phyloP scores from a whole-genome alignment of 2,888 invertebrate species.

The Melieria picta region DNA sequence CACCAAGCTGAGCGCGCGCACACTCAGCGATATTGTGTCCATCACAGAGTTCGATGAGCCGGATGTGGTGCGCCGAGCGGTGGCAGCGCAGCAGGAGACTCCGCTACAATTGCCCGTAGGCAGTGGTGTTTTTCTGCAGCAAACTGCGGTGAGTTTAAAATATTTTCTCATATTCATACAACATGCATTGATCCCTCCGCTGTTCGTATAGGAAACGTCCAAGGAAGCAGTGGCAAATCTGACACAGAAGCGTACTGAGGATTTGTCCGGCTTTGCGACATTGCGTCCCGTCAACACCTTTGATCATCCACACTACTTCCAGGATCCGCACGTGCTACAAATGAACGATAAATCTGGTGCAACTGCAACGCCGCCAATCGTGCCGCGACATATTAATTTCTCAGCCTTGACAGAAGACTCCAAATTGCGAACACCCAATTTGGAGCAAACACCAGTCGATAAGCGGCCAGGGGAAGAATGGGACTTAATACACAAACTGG shows the following conservation, averaged over 20 bases:
- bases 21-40: constrained; percentile 77
- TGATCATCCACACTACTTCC: constrained; percentile 64
- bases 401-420: constrained; percentile 66
- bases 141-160: constrained; percentile 56
- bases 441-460: constrained; percentile 51
- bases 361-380: constrained; percentile 52
- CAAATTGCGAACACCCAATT: constrained; percentile 51
- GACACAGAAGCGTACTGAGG: constrained; percentile 59
- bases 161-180: not conserved
- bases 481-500: constrained; percentile 50
- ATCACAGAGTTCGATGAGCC: constrained; percentile 79
- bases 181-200: not conserved
- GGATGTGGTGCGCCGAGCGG: constrained; percentile 70
- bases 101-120: constrained; percentile 53
- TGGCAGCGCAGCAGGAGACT: constrained; percentile 50
- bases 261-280: constrained; percentile 54
- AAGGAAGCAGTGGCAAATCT: constrained; percentile 60
- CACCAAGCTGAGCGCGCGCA: constrained; percentile 74
- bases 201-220: constrained; percentile 54
- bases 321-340: constrained; percentile 50
- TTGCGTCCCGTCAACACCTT: constrained; percentile 59
- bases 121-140: constrained; percentile 52
- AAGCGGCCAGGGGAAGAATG: constrained; percentile 62
- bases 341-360: constrained; percentile 50
- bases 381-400: constrained; percentile 66